phyloP scores from a whole-genome alignment of 2,797 vertebrate species.

The Catamblyrhynchus diadema region DNA sequence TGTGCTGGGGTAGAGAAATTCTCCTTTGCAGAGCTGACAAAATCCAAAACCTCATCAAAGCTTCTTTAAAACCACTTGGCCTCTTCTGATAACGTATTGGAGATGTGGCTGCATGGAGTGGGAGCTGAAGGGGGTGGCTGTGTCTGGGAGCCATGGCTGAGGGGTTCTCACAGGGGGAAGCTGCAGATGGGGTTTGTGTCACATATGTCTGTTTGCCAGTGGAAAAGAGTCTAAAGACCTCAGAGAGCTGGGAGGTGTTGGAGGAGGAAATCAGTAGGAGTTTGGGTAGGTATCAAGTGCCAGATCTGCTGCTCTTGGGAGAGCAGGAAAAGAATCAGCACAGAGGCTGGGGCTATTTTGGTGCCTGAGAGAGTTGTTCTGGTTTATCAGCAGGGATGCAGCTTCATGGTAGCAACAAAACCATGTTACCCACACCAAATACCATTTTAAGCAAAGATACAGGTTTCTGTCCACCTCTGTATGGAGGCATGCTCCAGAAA shows the following conservation, averaged over 20 bases:
- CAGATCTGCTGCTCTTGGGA: neutral
- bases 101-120: accelerated
- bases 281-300: neutral
- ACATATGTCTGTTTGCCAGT: neutral
- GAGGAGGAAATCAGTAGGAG: neutral
- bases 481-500: neutral
- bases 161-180: neutral
- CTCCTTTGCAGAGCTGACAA: neutral
- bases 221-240: neutral
- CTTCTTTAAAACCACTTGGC: neutral
- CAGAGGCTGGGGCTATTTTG: neutral
- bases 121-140: neutral
- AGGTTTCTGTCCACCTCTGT: neutral
- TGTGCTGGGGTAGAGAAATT: neutral
- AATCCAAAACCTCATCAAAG: neutral
- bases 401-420: neutral
- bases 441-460: neutral
- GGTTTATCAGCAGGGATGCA: neutral
- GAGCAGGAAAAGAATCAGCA: neutral
- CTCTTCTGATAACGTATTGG: neutral
- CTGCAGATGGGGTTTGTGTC: neutral
- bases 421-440: neutral
- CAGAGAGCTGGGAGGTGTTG: neutral
- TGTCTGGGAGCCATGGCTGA: neutral
- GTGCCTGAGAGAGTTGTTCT: neutral